Percentiles rank a stretch among this genome's conserved stretches.
These are phyloP conservation scores for Pseudomyrmex sp. DNA, from an alignment of 1,140 invertebrate genomes.

Conservation along the genomic window DNA sequence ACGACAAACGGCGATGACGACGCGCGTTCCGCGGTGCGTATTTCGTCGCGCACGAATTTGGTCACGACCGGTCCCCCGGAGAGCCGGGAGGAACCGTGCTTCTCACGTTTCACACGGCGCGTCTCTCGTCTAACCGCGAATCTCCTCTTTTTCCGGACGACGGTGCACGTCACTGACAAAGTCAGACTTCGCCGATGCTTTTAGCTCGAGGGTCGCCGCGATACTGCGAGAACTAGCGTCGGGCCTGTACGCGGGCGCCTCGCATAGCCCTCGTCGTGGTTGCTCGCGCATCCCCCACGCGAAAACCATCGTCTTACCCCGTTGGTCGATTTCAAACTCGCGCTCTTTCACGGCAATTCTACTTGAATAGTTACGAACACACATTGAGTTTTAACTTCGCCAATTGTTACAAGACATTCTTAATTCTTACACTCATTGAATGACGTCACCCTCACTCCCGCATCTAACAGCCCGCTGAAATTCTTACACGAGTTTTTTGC, in stretches of 20 bases:
- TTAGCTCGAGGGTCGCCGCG: conserved; percentile 64
- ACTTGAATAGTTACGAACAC: not conserved
- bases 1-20: conserved; percentile 5
- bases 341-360: not conserved
- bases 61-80: conserved; percentile 36
- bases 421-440: conserved; percentile 22
- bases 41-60: conserved; percentile 65
- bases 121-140: conserved; percentile 35
- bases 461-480: not conserved
- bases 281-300: not conserved
- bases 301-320: conserved; percentile 1
- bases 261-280: not conserved
- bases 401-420: conserved; percentile 22
- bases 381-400: conserved; percentile 9
- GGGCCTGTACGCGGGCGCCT: conserved; percentile 26
- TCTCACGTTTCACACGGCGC: conserved; percentile 72
- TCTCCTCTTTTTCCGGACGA: conserved; percentile 33
- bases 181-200: conserved; percentile 8
- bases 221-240: conserved; percentile 64
- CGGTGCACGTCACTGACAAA: not conserved
- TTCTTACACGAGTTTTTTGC: conserved; percentile 20
- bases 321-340: conserved; percentile 51
- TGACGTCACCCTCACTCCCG: conserved; percentile 1
- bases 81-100: conserved; percentile 44
- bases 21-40: not conserved